These are phyloP conservation scores for Mastigias papua DNA, from an alignment of 30 jellyfish, hydroid and myxozoan genomes.

Conservation along the genomic window DNA sequence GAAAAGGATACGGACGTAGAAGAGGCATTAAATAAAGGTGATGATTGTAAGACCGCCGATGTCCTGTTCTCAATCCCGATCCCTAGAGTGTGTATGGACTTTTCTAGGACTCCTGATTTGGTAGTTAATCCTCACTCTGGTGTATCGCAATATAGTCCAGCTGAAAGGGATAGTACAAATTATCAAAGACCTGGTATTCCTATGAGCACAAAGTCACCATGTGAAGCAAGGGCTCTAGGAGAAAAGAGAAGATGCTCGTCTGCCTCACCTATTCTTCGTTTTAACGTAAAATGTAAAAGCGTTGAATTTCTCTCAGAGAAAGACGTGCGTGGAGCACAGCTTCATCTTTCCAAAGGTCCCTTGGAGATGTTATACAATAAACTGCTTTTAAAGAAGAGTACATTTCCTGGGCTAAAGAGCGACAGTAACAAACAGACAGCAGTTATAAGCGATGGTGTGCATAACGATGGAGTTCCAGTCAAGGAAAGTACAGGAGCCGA, in stretches of 20 bases:
- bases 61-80: too few species aligned
- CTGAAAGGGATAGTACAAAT: background rate
- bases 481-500: background rate
- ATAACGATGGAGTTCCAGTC: background rate
- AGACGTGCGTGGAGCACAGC: constrained; percentile 33
- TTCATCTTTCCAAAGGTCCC: constrained; percentile 24
- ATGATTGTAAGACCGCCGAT: background rate
- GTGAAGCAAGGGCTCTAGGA: background rate
- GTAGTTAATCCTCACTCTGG: too few species aligned
- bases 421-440: background rate
- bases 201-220: background rate
- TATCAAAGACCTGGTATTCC: background rate
- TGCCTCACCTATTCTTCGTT: constrained; percentile 25
- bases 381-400: constrained; percentile 30
- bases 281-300: constrained; percentile 19
- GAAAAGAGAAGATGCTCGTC: constrained; percentile 43
- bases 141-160: too few species aligned
- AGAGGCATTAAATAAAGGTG: background rate
- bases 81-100: too few species aligned
- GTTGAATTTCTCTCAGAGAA: constrained; percentile 59
- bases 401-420: constrained; percentile 1
- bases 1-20: background rate
- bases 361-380: constrained; percentile 55
- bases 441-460: background rate
- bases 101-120: too few species aligned